Base-by-base conservation (phyloP, 2,113 vertebrate species). In the Phaethornis superciliosus region DNA sequence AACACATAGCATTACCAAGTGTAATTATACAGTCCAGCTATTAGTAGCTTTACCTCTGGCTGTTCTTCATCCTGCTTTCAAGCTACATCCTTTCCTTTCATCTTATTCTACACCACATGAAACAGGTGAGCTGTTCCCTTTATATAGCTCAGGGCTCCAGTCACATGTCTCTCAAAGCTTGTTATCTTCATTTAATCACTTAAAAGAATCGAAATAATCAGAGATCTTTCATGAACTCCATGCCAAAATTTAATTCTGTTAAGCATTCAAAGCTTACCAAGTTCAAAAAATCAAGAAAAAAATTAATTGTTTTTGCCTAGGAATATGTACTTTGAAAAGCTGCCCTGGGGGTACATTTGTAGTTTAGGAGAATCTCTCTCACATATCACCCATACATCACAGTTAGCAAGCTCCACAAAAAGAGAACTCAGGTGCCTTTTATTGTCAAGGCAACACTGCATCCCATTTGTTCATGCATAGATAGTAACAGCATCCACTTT, bases 1-100 rank as follows among this genome's bases (percentile, higher is more conserved):
- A 98, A 96, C 81, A 88, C 77, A 95, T 85, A 96, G 62, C 69
- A 91, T 97, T 97, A 96, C 93, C 65, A 87, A 96, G 81, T 91
- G 94, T 95, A 94, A 96, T 96, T 96, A 94, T 91, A 83, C 90
- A 96, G 96, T 92, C 97, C 90, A 75, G 93, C 95, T 96, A 97
- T 97, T 97, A 98, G 96, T 83, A 95, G 92, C 85, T 95, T 96
- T 97, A 97, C 90, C 89, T 83, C 94, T 97, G 97, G 91, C 96
- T 97, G 92, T 96, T 96, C 90, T 92, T 52, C 80, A 94, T 92
- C 84, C 37, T 84, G 70, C 90, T 97, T 96, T 96, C 95, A 94
- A 94, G 85, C 81, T 92, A 86, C 44, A 37, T 81, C 81, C 55
- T 82, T 89, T 96, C 85, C 89, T 97, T 75, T 92, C 91, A 94